Evolutionary conservation across 2,888 invertebrate genomes (phyloP).

Genomic region (Caenorhabditis parvicauda): DNA sequence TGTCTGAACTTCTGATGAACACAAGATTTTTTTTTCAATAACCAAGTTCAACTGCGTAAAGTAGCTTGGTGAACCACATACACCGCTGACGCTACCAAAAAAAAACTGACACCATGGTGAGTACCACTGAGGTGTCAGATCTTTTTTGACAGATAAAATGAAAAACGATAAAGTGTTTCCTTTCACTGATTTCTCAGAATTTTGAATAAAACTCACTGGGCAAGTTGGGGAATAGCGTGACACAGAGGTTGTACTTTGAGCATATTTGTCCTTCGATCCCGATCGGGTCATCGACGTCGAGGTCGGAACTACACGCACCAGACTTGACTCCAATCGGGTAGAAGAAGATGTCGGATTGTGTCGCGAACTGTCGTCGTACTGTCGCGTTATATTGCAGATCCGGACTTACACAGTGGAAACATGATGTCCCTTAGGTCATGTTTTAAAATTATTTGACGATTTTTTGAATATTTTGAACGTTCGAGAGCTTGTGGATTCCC

Average conservation of each 20-base stretch:
- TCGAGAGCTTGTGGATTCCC: too few relatives aligned
- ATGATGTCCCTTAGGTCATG: slow-evolving; percentile 20
- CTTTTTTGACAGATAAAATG: too few relatives aligned
- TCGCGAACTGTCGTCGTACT: slow-evolving; percentile 31
- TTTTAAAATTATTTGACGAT: too few relatives aligned
- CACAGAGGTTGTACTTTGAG: slow-evolving; percentile 30
- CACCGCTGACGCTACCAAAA: too few relatives aligned
- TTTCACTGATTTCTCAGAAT: neutral
- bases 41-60: too few relatives aligned
- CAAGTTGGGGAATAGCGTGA: slow-evolving; percentile 35
- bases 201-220: slow-evolving; percentile 18
- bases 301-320: slow-evolving; percentile 24
- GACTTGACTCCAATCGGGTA: slow-evolving; percentile 31
- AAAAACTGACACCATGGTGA: too few relatives aligned
- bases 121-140: too few relatives aligned
- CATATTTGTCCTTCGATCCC: slow-evolving; percentile 34
- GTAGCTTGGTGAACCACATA: too few relatives aligned
- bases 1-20: too few relatives aligned
- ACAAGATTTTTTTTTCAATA: too few relatives aligned
- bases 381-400: slow-evolving; percentile 29
- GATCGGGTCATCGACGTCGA: slow-evolving; percentile 20
- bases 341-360: slow-evolving; percentile 37
- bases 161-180: neutral
- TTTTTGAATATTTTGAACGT: too few relatives aligned
- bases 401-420: slow-evolving; percentile 28